phyloP scores from a whole-genome alignment of 2,113 vertebrate species.

The Nestor notabilis region DNA sequence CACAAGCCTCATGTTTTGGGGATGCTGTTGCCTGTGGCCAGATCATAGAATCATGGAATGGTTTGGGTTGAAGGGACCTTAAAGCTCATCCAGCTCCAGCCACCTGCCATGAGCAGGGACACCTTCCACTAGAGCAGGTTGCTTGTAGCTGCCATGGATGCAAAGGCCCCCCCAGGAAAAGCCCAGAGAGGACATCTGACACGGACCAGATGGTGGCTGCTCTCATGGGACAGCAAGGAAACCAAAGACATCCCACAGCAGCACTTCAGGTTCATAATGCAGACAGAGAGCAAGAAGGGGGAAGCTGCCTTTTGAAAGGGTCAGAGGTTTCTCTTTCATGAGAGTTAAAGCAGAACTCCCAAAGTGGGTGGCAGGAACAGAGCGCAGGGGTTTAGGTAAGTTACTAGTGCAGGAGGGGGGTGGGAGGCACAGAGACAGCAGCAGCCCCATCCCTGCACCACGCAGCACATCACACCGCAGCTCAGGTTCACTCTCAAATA shows the following conservation, averaged over 20 bases:
- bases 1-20: fast-evolving
- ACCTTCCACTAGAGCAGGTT: not conserved
- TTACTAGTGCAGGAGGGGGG: fast-evolving
- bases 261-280: fast-evolving
- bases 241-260: not conserved
- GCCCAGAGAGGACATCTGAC: not conserved
- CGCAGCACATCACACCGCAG: not conserved
- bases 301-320: not conserved
- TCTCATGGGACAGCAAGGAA: not conserved
- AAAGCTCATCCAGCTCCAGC: not conserved
- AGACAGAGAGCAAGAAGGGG: not conserved
- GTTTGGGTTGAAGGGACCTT: not conserved
- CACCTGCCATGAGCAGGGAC: not conserved
- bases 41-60: not conserved
- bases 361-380: fast-evolving
- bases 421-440: not conserved
- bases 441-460: not conserved
- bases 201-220: not conserved
- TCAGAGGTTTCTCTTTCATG: not conserved
- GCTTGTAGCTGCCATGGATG: not conserved
- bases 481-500: not conserved
- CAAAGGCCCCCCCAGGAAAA: not conserved
- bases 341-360: not conserved
- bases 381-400: not conserved
- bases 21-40: not conserved